Percentiles rank a stretch among this genome's conserved stretches.
phyloP scores from a whole-genome alignment of 2,888 invertebrate genomes.

The Cotesia congregata region DNA sequence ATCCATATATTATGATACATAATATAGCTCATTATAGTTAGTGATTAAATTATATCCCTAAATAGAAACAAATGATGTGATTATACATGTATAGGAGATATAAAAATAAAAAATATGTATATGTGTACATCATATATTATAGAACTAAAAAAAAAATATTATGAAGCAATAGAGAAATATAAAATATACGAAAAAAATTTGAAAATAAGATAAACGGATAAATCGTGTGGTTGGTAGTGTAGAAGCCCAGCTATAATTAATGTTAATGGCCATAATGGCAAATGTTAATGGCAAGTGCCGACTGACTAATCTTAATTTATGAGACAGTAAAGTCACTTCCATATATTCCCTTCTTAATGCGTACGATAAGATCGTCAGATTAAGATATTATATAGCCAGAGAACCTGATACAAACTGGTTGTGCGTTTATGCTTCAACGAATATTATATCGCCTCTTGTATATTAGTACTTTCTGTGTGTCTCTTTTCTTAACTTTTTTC shows the following conservation, averaged over 20 bases:
- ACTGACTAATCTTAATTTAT: conserved; percentile 63
- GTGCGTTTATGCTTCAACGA: conserved; percentile 29
- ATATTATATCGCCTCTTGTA: conserved; percentile 17
- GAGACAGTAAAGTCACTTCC: conserved; percentile 59
- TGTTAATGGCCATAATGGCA: conserved; percentile 62
- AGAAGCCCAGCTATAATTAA: conserved; percentile 58
- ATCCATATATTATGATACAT: background rate
- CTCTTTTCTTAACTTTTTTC: conserved; percentile 9
- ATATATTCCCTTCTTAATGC: conserved; percentile 58
- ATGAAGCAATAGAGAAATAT: background rate
- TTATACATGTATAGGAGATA: background rate
- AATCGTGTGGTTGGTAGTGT: conserved; percentile 44
- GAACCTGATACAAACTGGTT: conserved; percentile 53
- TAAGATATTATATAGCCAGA: conserved; percentile 61
- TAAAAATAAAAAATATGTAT: background rate
- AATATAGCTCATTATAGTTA: background rate
- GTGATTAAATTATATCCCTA: background rate
- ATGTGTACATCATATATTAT: background rate
- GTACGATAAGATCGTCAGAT: conserved; percentile 61
- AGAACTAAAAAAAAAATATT: background rate
- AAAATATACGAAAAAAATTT: conserved; percentile 16
- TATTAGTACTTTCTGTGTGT: background rate
- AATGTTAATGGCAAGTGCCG: conserved; percentile 63
- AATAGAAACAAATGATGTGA: background rate
- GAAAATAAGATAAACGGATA: conserved; percentile 33